These are phyloP conservation scores for Alosa alosa DNA, from an alignment of 2,113 vertebrate genomes.

Conservation along the genomic window DNA sequence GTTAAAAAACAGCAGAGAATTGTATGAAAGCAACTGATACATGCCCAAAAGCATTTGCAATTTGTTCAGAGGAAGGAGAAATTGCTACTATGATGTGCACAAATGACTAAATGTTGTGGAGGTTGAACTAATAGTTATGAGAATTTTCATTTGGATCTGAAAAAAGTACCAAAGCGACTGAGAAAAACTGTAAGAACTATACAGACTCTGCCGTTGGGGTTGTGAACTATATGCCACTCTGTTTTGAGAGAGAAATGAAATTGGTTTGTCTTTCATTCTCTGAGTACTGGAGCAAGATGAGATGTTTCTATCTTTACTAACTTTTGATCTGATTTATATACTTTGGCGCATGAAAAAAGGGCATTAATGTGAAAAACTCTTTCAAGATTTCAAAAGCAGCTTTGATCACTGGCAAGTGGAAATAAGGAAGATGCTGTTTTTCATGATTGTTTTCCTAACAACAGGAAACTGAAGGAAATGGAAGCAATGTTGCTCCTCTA, in stretches of 20 bases:
- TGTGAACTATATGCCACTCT: background rate
- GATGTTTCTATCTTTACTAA: background rate
- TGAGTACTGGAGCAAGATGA: background rate
- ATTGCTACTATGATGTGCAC: no score
- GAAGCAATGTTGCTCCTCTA: background rate
- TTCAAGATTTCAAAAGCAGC: background rate
- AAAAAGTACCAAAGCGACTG: no score
- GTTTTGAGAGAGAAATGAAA: background rate
- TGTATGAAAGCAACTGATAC: no score
- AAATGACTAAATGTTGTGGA: no score
- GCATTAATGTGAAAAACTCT: background rate
- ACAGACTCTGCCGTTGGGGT: background rate
- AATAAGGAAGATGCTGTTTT: background rate
- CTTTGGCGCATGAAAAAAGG: background rate
- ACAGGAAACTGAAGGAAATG: constrained; percentile 5
- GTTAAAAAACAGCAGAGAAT: no score
- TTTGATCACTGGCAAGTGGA: background rate
- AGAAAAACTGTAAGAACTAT: no score
- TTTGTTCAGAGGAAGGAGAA: no score
- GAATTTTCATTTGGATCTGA: no score
- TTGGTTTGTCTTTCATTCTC: background rate
- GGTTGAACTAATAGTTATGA: no score
- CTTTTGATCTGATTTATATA: background rate
- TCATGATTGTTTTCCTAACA: background rate
- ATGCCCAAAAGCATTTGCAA: no score